These are phyloP conservation scores for Amazona guildingii DNA, from an alignment of 2,113 vertebrate genomes.

Conservation along the genomic window DNA sequence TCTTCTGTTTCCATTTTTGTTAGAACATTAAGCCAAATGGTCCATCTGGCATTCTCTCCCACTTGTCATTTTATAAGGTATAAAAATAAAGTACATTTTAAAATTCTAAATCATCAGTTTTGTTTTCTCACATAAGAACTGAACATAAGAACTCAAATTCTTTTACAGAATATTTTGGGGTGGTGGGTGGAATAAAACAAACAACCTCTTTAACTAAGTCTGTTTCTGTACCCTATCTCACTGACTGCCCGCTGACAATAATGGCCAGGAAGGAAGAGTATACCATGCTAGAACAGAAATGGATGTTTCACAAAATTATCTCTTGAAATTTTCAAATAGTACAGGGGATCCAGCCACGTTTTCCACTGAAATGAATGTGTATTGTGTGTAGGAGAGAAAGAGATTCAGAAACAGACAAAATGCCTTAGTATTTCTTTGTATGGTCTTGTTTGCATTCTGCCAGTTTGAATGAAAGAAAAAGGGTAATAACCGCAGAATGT, in stretches of 20 bases:
- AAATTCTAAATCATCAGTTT: slow-evolving; percentile 30
- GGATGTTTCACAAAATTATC: slow-evolving; percentile 27
- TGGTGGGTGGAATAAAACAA: not conserved
- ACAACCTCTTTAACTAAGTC: not conserved
- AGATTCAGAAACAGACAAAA: slow-evolving; percentile 15
- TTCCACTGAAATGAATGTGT: not conserved
- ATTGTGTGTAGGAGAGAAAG: not conserved
- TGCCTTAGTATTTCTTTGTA: not conserved
- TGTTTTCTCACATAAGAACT: slow-evolving; percentile 32
- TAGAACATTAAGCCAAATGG: slow-evolving; percentile 67
- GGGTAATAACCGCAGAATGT: slow-evolving; percentile 11
- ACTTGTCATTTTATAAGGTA: slow-evolving; percentile 55
- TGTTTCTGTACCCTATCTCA: slow-evolving; percentile 45
- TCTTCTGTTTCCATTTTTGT: slow-evolving; percentile 62
- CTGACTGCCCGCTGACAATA: slow-evolving; percentile 55
- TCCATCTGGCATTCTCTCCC: slow-evolving; percentile 69
- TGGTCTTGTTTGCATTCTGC: not conserved
- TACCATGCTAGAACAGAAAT: slow-evolving; percentile 35
- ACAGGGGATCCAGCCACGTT: not conserved
- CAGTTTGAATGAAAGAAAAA: not conserved
- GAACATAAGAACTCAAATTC: slow-evolving; percentile 26
- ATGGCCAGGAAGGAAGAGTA: slow-evolving; percentile 8
- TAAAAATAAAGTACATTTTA: slow-evolving; percentile 60
- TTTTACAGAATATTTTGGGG: slow-evolving; percentile 28
- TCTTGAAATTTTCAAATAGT: not conserved